A percentile compares a stretch with the other conserved stretches of the same genome.
Evolutionary conservation across 2,888 invertebrate genomes (phyloP).

Genomic region (Mythimna lalbum): DNA sequence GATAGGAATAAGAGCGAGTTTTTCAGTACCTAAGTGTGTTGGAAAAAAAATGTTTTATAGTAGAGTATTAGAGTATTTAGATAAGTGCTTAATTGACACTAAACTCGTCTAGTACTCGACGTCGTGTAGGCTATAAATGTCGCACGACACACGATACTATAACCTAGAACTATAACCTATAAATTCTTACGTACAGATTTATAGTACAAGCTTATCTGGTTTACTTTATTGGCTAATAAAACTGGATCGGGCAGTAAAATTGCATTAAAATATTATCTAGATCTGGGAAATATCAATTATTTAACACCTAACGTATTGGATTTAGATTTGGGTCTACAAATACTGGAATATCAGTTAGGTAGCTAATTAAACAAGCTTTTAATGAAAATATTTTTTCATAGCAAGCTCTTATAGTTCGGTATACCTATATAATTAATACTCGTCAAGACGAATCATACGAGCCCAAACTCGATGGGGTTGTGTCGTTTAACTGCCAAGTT

Average conservation of each 20-base stretch:
- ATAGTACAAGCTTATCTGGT: constrained; percentile 2
- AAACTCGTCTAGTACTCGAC: constrained; percentile 4
- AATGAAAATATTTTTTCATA: too few relatives aligned
- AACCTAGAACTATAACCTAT: neutral
- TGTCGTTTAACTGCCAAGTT: too few relatives aligned
- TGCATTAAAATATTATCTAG: neutral
- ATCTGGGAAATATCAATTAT: neutral
- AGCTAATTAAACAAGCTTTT: too few relatives aligned
- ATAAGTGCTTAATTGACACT: constrained; percentile 6
- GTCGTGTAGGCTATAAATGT: constrained; percentile 16
- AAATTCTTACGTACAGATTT: constrained; percentile 19
- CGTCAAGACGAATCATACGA: too few relatives aligned
- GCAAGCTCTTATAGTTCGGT: too few relatives aligned
- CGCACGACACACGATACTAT: neutral
- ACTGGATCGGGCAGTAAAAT: constrained; percentile 3
- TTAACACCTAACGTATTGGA: too few relatives aligned
- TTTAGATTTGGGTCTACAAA: neutral
- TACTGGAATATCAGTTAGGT: neutral
- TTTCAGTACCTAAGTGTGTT: too few relatives aligned
- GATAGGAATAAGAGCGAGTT: too few relatives aligned
- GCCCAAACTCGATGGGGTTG: too few relatives aligned
- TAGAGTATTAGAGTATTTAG: too few relatives aligned
- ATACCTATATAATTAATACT: too few relatives aligned
- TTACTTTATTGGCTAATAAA: constrained; percentile 27
- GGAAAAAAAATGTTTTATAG: too few relatives aligned